Evolutionary conservation across 2,113 vertebrate genomes (phyloP), one percentile per base, ranked within the genome.

Genomic region (Lonchura striata): DNA sequence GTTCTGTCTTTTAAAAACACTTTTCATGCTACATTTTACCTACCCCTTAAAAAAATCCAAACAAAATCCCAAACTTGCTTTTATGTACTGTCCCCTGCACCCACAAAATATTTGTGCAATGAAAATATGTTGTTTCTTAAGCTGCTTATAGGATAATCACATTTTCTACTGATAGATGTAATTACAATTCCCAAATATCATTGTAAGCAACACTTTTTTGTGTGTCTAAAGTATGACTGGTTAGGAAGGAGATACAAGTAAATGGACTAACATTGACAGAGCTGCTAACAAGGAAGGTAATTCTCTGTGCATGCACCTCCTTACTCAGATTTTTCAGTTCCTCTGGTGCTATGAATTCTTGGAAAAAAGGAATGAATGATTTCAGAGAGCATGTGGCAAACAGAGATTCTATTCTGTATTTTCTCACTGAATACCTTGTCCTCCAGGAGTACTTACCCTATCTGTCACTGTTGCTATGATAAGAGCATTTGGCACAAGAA

Each of bases 401-500:
- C 20, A 52, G 7, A 59, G 16, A 69, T 82, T 77, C 21, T 0
- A 0, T 2, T 82, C 70, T 74, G 66, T 30, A 65, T 47, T 88
- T 77, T 88, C 60, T 71, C 50, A 77, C 10, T 52, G 22, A 14
- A 33, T 7, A 69, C 8, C 42, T 59, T 6, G 3, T 10, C 5
- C 33, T 71, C 8, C 50, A 46, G 5, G 13, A 65, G 39, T 76
- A 97, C 98, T 98, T 96, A 99, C 99, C 96, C 98, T 97, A 49
- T 99, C 99, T 37, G 98, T 98, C 21, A 97, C 95, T 3, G 99
- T 99, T 3, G 98, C 96, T 79, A 99, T 98, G 82, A 99, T 98
- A 82, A 99, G 94, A 53, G 99, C 99, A 75, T 99, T 99, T 97
- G 99, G 99, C 98, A 99, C 98, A 93, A 99, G 96, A 84, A 99